Base-by-base conservation (phyloP, 2,113 vertebrate species). In the Cinclus cinclus region DNA sequence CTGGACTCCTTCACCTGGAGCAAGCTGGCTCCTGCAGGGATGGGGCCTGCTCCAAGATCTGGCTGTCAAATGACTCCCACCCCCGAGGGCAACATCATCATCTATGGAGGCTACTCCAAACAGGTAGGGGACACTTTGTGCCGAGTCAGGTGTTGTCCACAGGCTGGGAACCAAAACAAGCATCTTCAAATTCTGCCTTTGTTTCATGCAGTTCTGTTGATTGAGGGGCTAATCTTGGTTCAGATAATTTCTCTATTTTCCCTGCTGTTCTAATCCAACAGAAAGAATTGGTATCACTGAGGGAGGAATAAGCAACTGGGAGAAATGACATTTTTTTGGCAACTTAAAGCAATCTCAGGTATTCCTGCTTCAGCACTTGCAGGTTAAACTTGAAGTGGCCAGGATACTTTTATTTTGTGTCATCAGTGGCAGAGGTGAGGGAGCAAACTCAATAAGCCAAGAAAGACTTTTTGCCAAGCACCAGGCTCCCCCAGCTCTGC, bases 31-130 rank as follows among this genome's bases (percentile, higher is more conserved):
- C 98, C 98, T 0, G 97, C 98, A 1, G 99, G 99, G 39, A 74
- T 97, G 0, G 98, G 96, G 27, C 99, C 99, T 42, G 95, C 91
- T 5, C 99, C 99, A 0, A 98, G 99, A 16, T 99, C 99, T 0
- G 99, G 99, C 50, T 99, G 99, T 95, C 98, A 98, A 21, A 98
- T 99, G 98, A 97, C 96, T 31, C 35, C 98, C 90, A 98, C 96
- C 2, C 97, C 98, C 0, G 99, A 99, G 42, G 98, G 98, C 13
- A 91, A 96, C 14, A 64, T 99, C 35, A 53, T 99, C 84, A 81
- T 99, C 96, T 99, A 99, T 1, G 99, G 99, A 3, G 99, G 99
- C 59, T 99, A 99, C 97, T 99, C 99, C 30, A 99, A 99, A 92
- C 97, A 98, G 98, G 99, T 99, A 77, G 47, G 55, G 15, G 8